These are phyloP conservation scores for Recurvirostra avosetta DNA, from an alignment of 2,113 vertebrate species.

Conservation along the genomic window DNA sequence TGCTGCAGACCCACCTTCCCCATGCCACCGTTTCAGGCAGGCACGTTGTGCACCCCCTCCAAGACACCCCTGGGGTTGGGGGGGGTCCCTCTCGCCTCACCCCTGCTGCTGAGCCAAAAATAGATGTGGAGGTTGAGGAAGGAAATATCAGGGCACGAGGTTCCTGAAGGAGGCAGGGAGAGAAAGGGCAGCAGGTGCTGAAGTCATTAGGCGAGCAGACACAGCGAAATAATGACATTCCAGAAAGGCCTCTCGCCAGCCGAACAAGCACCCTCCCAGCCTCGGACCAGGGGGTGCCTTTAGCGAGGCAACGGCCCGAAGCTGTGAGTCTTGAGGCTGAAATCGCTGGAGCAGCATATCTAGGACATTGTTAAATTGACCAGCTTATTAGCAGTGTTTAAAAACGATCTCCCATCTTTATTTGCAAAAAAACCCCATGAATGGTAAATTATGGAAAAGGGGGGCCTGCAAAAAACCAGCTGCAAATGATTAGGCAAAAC, in stretches of 20 bases:
- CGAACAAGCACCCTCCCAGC: neutral
- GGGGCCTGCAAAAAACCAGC: neutral
- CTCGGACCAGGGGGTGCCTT: neutral
- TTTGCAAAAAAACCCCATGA: neutral
- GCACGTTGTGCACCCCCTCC: neutral
- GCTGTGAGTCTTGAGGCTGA: neutral
- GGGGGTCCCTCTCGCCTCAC: neutral
- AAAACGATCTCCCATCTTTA: neutral
- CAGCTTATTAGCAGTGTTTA: neutral
- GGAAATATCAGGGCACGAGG: neutral
- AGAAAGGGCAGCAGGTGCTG: neutral
- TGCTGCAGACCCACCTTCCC: neutral
- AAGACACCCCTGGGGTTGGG: neutral
- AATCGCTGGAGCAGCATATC: neutral
- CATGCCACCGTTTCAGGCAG: neutral
- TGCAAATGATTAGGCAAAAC: neutral
- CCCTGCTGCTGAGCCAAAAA: neutral
- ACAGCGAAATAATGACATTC: neutral
- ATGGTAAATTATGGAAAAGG: neutral
- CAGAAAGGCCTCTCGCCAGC: neutral
- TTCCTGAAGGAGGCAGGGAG: neutral
- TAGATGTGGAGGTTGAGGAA: neutral
- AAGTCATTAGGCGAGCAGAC: neutral
- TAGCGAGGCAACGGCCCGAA: neutral
- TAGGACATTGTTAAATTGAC: neutral